phyloP scores from a whole-genome alignment of 2,113 vertebrate species.

The Ailurus styani region DNA sequence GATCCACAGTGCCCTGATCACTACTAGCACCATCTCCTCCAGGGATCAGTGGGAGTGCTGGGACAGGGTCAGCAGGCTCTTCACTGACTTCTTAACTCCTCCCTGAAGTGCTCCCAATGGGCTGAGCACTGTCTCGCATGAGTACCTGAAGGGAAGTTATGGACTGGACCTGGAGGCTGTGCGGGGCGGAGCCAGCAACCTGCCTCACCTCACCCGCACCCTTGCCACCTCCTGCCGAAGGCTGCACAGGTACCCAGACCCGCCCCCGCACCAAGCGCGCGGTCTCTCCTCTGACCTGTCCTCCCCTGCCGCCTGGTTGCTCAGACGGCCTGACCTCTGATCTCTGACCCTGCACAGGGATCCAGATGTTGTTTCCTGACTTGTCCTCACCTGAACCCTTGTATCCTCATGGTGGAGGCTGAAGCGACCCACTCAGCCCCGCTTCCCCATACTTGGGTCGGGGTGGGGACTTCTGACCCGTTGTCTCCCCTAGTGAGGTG shows the following conservation, averaged over 20 bases:
- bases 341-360: background rate
- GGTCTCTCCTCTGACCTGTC: background rate
- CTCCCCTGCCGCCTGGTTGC: background rate
- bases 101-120: constrained; percentile 86
- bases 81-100: constrained; percentile 13
- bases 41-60: background rate
- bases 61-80: background rate
- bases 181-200: constrained; percentile 87
- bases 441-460: background rate
- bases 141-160: constrained; percentile 96
- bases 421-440: background rate
- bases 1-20: background rate
- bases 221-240: constrained; percentile 92
- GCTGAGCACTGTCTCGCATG: constrained; percentile 91
- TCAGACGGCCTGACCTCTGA: background rate
- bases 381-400: background rate
- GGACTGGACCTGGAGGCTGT: constrained; percentile 94
- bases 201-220: constrained; percentile 95
- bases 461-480: background rate
- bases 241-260: constrained; percentile 88
- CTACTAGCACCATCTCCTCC: background rate
- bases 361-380: background rate
- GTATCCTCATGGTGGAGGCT: background rate
- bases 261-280: fast-evolving
- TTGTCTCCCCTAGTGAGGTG: constrained; percentile 86